These are phyloP conservation scores for Cataglyphis cursor DNA, from an alignment of 2,888 invertebrate genomes.

Conservation along the genomic window DNA sequence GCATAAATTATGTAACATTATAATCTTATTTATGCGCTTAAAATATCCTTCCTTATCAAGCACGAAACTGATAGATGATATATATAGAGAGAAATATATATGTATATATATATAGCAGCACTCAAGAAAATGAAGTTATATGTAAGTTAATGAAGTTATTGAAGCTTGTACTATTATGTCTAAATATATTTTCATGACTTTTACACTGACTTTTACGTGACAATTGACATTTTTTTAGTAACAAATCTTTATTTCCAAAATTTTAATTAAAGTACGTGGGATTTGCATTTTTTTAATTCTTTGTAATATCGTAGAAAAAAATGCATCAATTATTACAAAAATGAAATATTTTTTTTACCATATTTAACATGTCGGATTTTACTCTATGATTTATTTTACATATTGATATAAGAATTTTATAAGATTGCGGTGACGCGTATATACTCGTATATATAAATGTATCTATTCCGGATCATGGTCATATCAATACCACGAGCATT, in stretches of 20 bases:
- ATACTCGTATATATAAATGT: background rate
- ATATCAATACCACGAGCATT: background rate
- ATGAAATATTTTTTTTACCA: background rate
- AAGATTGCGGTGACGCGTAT: background rate
- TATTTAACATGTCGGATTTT: background rate
- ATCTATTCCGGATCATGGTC: slow-evolving; percentile 2
- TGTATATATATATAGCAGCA: background rate
- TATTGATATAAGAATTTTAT: background rate
- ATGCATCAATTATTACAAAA: background rate
- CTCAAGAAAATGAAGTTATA: background rate
- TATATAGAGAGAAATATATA: background rate
- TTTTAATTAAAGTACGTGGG: background rate
- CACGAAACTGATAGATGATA: background rate
- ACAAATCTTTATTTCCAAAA: background rate
- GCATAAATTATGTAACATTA: slow-evolving; percentile 8
- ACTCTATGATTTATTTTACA: background rate
- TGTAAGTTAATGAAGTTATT: slow-evolving; percentile 6
- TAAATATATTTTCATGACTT: background rate
- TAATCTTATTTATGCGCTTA: background rate
- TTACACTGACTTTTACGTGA: background rate
- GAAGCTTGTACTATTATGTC: background rate
- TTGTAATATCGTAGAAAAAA: background rate
- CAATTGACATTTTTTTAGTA: background rate
- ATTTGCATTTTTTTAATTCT: background rate
- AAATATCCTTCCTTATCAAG: background rate